Evolutionary conservation across 1,140 invertebrate genomes (phyloP), one percentile per base, ranked within the genome.

Genomic region (Odontomachus brunneus): DNA sequence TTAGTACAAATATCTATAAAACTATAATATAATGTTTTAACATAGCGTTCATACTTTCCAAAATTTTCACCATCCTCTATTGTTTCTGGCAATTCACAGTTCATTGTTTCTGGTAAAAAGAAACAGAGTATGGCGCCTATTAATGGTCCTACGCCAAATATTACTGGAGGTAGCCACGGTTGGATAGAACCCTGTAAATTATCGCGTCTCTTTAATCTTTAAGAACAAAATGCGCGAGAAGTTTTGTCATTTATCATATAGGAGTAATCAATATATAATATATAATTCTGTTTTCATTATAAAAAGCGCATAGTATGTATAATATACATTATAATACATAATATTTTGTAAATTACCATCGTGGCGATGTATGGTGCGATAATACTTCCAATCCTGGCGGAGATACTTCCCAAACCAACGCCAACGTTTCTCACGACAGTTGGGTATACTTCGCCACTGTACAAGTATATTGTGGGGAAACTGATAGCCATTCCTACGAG

Each of bases 371-470:
- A 94, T 62, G 96, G 96, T 17, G 96, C 96, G 19, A 96, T 91
- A 93, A 96, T 96, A 1, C 96, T 96, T n/a, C 96, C 96, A 48
- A 96, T 89, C 59, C 96, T 94, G 5, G 95, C 95, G 80, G 95
- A 95, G 65, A 95, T 95, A n/a, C 96, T 95, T 12, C 95, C 95
- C 3, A 95, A 90, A 29, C 96, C 96, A 14, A 97, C 91, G 19
- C 96, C 96, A 38, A 95, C 94, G 88, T 96, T 97, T 73, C 96
- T 94, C 0, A 96, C 94, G 51, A 96, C 92, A 1, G 96, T 97
- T 55, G 96, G 96, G 88, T 95, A 97, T 48, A 96, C 90, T 93
- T 97, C 96, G 15, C 96, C 95, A 11, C 96, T 95, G 84, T 96
- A 96, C n/a, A 97, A 91, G 89, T 95, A 96, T 65, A 96, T 90